Conservation (phyloP, 1,140 invertebrate species). For the Drosophila arizonae region DNA sequence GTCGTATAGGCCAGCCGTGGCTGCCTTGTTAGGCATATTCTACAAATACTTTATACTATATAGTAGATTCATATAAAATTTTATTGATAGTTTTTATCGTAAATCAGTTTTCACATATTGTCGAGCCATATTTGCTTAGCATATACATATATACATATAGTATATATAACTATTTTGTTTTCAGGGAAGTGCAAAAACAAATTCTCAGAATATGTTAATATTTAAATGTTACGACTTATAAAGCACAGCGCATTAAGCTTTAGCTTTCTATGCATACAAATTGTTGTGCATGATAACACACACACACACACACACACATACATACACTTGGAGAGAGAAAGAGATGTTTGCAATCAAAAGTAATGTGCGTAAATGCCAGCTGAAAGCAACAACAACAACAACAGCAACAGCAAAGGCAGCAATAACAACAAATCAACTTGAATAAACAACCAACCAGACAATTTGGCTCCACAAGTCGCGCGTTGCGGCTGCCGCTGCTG, state of each 20-base stretch:
- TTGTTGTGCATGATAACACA: constrained; percentile 42
- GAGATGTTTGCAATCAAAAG: constrained; percentile 1
- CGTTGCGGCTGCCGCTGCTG: constrained; percentile 38
- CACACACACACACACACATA: constrained; percentile 2
- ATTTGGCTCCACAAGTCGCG: constrained; percentile 72
- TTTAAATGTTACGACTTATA: constrained; percentile 42
- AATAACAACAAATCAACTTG: constrained; percentile 71
- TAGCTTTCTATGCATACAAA: constrained; percentile 61
- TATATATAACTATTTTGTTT: constrained; percentile 1
- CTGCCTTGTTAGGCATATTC: too few relatives aligned
- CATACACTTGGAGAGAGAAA: constrained; percentile 2
- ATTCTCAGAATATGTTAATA: constrained; percentile 32
- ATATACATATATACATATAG: constrained; percentile 7
- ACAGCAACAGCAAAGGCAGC: constrained; percentile 20
- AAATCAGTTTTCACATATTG: neutral
- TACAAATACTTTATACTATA: too few relatives aligned
- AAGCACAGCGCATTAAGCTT: constrained; percentile 45
- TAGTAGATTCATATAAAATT: too few relatives aligned
- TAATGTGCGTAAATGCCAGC: constrained; percentile 45
- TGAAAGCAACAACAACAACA: constrained; percentile 20
- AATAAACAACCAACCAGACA: constrained; percentile 77
- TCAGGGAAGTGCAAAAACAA: constrained; percentile 12
- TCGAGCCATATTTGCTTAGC: neutral
- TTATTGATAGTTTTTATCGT: neutral
- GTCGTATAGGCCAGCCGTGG: too few relatives aligned